Evolutionary conservation across 2,113 vertebrate species (phyloP).

Genomic region (Otocyon megalotis): DNA sequence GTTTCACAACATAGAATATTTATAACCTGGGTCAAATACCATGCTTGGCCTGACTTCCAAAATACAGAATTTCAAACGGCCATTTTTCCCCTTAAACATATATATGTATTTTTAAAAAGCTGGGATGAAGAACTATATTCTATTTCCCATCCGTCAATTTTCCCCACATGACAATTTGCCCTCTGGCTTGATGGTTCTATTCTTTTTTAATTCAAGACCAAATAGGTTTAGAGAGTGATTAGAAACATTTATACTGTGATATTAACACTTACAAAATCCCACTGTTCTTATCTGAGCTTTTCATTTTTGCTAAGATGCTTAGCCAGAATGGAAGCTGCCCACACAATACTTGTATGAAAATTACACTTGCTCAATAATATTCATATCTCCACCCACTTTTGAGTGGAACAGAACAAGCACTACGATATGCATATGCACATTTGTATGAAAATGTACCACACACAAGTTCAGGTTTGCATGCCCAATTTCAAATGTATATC

Average conservation of each 20-base stretch:
- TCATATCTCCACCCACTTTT: constrained; percentile 66
- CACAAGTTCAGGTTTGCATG: constrained; percentile 41
- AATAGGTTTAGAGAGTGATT: constrained; percentile 43
- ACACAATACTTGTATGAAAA: constrained; percentile 69
- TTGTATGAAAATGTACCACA: constrained; percentile 65
- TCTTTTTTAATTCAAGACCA: constrained; percentile 58
- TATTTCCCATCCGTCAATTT: constrained; percentile 50
- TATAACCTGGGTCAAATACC: constrained; percentile 64
- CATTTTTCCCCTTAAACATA: constrained; percentile 24
- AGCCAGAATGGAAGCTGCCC: constrained; percentile 72
- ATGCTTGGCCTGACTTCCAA: constrained; percentile 55
- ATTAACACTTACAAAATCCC: constrained; percentile 63
- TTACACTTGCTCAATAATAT: constrained; percentile 63
- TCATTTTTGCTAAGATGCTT: constrained; percentile 64
- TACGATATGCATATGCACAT: constrained; percentile 36
- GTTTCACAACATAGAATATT: constrained; percentile 53
- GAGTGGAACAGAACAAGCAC: constrained; percentile 41
- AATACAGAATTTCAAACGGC: constrained; percentile 35
- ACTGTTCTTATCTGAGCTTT: constrained; percentile 70
- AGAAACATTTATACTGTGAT: constrained; percentile 62
- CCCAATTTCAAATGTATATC: neutral
- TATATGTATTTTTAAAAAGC: neutral
- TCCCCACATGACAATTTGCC: neutral
- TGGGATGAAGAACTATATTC: constrained; percentile 20
- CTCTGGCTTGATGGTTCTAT: constrained; percentile 34